phyloP scores from a whole-genome alignment of 2,797 vertebrate genomes.

The Miichthys miiuy region DNA sequence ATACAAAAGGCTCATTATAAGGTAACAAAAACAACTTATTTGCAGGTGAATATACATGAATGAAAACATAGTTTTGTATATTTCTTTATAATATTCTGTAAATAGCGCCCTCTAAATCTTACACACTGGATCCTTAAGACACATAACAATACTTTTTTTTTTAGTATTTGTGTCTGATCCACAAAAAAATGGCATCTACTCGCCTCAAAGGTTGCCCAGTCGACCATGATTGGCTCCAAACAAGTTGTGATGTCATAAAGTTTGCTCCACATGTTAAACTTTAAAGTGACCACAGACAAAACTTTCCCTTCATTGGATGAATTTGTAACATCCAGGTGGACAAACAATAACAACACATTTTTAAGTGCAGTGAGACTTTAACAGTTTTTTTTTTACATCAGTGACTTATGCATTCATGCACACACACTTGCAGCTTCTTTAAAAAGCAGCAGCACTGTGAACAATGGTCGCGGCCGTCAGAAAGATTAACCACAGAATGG shows the following conservation, averaged over 20 bases:
- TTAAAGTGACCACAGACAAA: background rate
- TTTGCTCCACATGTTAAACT: background rate
- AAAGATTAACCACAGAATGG: conserved; percentile 55
- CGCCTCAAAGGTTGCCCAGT: too few relatives aligned
- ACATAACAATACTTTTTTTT: too few relatives aligned
- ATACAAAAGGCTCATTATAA: too few relatives aligned
- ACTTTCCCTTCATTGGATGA: background rate
- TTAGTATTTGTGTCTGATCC: background rate
- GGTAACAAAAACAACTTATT: too few relatives aligned
- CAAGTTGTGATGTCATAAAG: background rate
- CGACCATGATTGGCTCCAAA: too few relatives aligned
- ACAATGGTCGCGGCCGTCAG: conserved; percentile 33
- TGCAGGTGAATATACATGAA: too few relatives aligned
- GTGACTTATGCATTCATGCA: background rate
- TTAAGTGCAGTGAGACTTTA: background rate
- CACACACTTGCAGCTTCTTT: conserved; percentile 16
- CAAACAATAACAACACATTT: background rate
- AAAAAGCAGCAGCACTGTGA: conserved; percentile 31
- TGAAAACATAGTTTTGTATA: too few relatives aligned
- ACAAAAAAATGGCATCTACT: background rate
- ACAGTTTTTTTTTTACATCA: background rate
- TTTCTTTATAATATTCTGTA: too few relatives aligned
- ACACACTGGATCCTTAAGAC: too few relatives aligned
- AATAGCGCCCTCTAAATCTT: too few relatives aligned
- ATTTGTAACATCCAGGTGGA: background rate